Evolutionary conservation across 2,113 vertebrate species (phyloP).

Genomic region (Pseudopipra pipra): DNA sequence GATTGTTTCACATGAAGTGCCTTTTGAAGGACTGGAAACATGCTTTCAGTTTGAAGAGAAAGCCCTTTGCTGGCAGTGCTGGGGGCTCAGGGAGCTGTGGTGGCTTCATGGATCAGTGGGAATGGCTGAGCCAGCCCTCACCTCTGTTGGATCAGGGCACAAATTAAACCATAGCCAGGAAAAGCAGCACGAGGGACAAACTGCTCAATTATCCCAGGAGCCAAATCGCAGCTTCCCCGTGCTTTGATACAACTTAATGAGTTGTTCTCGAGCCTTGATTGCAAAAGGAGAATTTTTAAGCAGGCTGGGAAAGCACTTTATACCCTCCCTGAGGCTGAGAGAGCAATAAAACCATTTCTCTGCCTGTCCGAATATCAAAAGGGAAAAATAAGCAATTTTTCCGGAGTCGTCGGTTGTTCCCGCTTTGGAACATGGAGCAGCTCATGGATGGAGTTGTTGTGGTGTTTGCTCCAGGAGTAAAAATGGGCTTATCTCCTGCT

Average conservation of each 20-base stretch:
- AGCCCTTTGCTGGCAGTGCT: neutral
- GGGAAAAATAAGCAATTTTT: constrained; percentile 38
- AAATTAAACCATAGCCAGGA: neutral
- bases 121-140: neutral
- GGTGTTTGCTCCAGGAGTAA: neutral
- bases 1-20: neutral
- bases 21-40: neutral
- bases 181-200: neutral
- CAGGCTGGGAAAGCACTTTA: neutral
- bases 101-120: neutral
- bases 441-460: neutral
- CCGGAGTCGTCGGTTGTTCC: constrained; percentile 38
- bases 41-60: too few relatives aligned
- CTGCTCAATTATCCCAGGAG: neutral
- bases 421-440: neutral
- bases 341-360: neutral
- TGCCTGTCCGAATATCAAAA: constrained; percentile 12
- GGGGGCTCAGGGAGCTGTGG: neutral
- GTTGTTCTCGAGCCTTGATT: neutral
- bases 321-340: neutral
- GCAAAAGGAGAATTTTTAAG: neutral
- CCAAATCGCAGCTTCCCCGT: neutral
- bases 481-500: neutral
- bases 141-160: neutral
- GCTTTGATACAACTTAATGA: neutral